Conservation (phyloP, 2,797 vertebrate species). For the Sebastes jordani region DNA sequence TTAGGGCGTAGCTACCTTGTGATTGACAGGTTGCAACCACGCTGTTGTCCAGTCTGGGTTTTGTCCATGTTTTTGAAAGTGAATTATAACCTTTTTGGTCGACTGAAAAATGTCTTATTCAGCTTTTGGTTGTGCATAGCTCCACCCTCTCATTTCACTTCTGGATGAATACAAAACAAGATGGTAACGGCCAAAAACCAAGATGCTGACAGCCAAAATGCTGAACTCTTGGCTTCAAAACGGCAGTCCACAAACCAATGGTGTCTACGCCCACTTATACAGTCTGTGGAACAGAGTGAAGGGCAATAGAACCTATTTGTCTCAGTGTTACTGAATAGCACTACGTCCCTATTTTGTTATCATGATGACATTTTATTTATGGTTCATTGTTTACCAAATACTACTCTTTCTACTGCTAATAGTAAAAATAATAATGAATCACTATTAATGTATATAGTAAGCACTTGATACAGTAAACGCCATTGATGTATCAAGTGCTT, state of each 20-base stretch:
- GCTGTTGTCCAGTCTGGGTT: background rate
- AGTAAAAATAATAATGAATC: too few species aligned
- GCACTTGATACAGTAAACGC: background rate
- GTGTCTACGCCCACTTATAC: background rate
- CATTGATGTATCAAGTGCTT: background rate
- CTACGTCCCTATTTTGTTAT: background rate
- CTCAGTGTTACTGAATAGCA: background rate
- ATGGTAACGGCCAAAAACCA: background rate
- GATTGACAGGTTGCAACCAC: background rate
- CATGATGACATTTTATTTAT: background rate
- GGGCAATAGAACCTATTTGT: background rate
- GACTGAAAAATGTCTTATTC: too few species aligned
- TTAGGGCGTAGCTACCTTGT: background rate
- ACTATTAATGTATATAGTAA: background rate
- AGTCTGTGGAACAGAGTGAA: background rate
- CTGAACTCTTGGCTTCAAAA: background rate
- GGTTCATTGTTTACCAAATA: background rate
- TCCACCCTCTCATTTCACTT: too few species aligned
- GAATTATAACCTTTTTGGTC: too few species aligned
- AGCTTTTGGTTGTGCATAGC: too few species aligned
- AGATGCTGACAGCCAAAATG: background rate
- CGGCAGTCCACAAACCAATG: background rate
- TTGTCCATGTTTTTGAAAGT: background rate
- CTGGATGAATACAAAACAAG: too few species aligned
- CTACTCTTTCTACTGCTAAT: background rate